Conservation (phyloP, 2,113 vertebrate species). For the Neogale vison region DNA sequence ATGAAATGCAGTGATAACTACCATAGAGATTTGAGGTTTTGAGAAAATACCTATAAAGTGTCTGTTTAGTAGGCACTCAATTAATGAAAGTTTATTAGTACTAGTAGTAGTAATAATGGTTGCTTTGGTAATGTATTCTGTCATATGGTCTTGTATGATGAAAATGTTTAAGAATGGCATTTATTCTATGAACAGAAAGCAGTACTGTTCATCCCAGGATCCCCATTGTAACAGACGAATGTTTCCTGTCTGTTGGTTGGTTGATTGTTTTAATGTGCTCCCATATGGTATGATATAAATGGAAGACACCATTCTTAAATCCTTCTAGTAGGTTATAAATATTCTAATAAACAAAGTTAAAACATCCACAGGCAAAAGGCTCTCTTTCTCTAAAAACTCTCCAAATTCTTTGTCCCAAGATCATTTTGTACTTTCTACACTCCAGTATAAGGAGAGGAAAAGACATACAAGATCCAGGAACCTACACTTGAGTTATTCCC, state of each 20-base stretch:
- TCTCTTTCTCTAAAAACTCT: neutral
- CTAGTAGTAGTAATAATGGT: neutral
- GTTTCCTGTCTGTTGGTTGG: neutral
- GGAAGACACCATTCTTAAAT: neutral
- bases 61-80: neutral
- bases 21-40: neutral
- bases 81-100: neutral
- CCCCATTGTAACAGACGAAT: neutral
- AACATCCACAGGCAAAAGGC: neutral
- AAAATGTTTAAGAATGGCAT: neutral
- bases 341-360: slow-evolving; percentile 8
- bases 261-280: neutral
- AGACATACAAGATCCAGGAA: neutral
- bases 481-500: neutral
- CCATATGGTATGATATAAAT: neutral
- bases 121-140: neutral
- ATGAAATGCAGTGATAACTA: neutral
- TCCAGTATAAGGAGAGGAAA: neutral
- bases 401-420: neutral
- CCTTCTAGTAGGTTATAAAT: neutral
- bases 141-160: neutral
- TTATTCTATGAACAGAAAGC: neutral
- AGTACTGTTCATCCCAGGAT: neutral
- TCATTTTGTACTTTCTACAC: neutral
- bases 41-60: neutral